Evolutionary conservation across 1,140 invertebrate genomes (phyloP).

Genomic region (Drosophila funebris): DNA sequence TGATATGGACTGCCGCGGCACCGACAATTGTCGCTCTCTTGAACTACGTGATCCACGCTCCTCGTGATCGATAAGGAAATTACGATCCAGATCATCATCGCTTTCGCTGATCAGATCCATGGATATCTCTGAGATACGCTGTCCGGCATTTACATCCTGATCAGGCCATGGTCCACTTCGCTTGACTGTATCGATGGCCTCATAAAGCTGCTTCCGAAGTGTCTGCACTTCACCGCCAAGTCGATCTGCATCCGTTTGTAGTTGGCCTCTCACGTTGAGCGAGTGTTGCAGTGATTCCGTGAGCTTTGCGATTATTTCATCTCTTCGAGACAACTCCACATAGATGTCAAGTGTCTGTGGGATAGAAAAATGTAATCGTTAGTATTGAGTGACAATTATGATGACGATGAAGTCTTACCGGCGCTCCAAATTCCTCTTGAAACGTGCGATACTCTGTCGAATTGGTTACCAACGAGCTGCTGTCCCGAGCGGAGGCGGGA

Average conservation of each 20-base stretch:
- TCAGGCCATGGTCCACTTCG: conserved; percentile 65
- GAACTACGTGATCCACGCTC: conserved; percentile 71
- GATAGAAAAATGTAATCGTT: neutral
- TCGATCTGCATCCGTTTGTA: conserved; percentile 86
- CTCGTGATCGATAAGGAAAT: conserved; percentile 71
- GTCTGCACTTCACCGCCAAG: conserved; percentile 87
- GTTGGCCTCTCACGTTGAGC: conserved; percentile 85
- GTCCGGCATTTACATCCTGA: conserved; percentile 77
- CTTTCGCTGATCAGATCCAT: conserved; percentile 82
- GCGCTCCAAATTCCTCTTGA: conserved; percentile 84
- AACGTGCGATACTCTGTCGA: conserved; percentile 85
- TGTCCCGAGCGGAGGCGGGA: conserved; percentile 78
- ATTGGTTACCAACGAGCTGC: conserved; percentile 75
- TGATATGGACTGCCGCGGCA: conserved; percentile 22
- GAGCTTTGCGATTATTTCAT: conserved; percentile 86
- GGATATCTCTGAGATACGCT: conserved; percentile 78
- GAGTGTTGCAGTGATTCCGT: conserved; percentile 86
- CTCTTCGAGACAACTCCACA: conserved; percentile 85
- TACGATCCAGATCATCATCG: conserved; percentile 74
- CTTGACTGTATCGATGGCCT: conserved; percentile 83
- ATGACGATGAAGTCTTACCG: conserved; percentile 46
- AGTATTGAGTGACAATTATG: neutral
- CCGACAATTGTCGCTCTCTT: conserved; percentile 76
- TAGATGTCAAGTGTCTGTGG: conserved; percentile 87
- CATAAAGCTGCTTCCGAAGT: conserved; percentile 85